Conservation (phyloP, 2,888 invertebrate species). For the Trichacis sp. region DNA sequence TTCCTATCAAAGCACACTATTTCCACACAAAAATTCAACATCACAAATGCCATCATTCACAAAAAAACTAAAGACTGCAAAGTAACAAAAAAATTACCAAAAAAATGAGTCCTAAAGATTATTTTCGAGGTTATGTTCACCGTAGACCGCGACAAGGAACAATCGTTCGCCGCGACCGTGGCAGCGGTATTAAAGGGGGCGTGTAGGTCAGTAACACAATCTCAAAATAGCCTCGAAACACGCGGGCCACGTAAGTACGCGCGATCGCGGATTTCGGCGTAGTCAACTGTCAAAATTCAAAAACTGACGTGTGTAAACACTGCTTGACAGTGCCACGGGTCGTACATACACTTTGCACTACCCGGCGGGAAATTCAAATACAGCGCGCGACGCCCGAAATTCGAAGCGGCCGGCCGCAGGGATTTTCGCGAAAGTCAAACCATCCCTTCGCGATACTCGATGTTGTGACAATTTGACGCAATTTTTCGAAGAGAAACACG, state of each 20-base stretch:
- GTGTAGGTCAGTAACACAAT: slow-evolving; percentile 54
- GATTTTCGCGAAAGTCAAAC: slow-evolving; percentile 25
- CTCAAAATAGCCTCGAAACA: slow-evolving; percentile 60
- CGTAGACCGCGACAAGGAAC: slow-evolving; percentile 1
- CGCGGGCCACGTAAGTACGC: slow-evolving; percentile 39
- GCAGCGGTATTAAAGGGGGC: slow-evolving; percentile 49
- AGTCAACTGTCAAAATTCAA: slow-evolving; percentile 28
- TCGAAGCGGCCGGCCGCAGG: not conserved
- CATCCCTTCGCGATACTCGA: too few species aligned
- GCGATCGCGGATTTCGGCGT: slow-evolving; percentile 14
- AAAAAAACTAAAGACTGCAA: too few species aligned
- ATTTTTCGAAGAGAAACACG: slow-evolving; percentile 40
- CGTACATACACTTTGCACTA: too few species aligned
- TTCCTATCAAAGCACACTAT: too few species aligned
- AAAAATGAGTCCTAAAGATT: too few species aligned
- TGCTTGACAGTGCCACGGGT: too few species aligned
- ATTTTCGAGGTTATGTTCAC: slow-evolving; percentile 4
- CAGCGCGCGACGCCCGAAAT: too few species aligned
- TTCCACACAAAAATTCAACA: too few species aligned
- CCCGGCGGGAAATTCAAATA: too few species aligned
- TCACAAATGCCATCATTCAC: too few species aligned
- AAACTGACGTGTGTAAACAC: too few species aligned
- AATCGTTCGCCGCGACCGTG: slow-evolving; percentile 40
- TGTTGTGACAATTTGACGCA: slow-evolving; percentile 14
- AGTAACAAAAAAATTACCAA: too few species aligned